These are phyloP conservation scores for Lamprotornis superbus DNA, from an alignment of 2,113 vertebrate species.

Conservation along the genomic window DNA sequence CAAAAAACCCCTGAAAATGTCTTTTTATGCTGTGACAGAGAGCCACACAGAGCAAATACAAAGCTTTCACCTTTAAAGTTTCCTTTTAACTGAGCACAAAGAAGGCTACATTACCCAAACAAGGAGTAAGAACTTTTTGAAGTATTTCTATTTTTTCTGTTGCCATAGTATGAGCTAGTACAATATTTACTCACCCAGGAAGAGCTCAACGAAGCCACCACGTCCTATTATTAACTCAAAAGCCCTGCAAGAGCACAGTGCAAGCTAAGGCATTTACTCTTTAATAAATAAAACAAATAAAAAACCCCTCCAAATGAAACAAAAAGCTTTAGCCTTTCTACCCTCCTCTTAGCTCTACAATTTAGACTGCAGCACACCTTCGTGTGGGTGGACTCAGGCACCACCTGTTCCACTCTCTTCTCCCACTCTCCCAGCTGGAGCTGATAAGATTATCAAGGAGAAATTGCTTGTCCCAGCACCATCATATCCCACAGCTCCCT, in stretches of 20 bases:
- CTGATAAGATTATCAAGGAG: neutral
- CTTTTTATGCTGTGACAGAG: neutral
- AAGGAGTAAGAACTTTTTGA: neutral
- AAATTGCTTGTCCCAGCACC: neutral
- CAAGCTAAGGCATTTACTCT: neutral
- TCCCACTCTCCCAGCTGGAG: neutral
- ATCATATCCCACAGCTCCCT: neutral
- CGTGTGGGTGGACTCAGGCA: neutral
- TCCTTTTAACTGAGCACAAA: neutral
- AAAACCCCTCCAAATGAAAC: fast-evolving
- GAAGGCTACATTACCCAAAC: neutral
- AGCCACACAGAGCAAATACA: neutral
- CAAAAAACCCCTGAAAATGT: neutral
- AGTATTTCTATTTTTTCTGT: neutral
- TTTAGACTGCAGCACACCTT: neutral
- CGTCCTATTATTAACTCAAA: neutral
- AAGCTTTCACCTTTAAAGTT: neutral
- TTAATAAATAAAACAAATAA: neutral
- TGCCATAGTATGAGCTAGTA: neutral
- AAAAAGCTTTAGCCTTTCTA: neutral
- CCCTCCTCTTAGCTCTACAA: neutral
- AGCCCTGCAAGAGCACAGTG: neutral
- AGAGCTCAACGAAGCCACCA: neutral
- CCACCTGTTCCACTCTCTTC: neutral
- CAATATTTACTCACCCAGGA: neutral